Evolutionary conservation across 2,113 vertebrate species (phyloP).

Genomic region (Anser brachyrhynchus): DNA sequence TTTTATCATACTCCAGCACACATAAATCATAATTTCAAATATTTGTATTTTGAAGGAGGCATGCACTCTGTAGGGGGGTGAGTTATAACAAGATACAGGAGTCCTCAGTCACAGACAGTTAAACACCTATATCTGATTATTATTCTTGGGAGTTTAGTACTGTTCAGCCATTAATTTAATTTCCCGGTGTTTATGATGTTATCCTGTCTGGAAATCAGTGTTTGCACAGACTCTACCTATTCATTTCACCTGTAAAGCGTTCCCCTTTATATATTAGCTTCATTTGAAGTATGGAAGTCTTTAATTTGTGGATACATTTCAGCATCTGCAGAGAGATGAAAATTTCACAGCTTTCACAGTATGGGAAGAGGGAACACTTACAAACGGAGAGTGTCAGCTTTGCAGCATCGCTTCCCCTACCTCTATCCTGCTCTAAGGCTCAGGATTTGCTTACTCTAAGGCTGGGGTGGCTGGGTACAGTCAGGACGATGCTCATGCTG

Average conservation of each 20-base stretch:
- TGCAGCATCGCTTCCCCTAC: background rate
- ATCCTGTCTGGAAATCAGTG: slow-evolving; percentile 26
- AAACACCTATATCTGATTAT: slow-evolving; percentile 26
- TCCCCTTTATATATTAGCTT: background rate
- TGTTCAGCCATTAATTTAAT: slow-evolving; percentile 54
- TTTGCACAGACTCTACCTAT: slow-evolving; percentile 8
- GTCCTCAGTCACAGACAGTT: slow-evolving; percentile 47
- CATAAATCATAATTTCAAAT: slow-evolving; percentile 33
- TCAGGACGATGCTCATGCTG: background rate
- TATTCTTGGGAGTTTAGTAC: slow-evolving; percentile 25
- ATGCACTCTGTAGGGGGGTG: background rate
- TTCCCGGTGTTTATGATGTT: slow-evolving; percentile 42
- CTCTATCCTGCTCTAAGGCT: background rate
- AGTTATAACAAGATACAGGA: slow-evolving; percentile 6
- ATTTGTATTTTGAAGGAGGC: slow-evolving; percentile 35
- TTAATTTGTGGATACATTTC: slow-evolving; percentile 5
- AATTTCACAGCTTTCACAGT: background rate
- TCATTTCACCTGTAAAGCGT: slow-evolving; percentile 16
- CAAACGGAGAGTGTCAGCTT: background rate
- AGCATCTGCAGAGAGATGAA: background rate
- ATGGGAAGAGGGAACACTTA: background rate
- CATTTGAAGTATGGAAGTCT: background rate
- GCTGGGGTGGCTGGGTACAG: background rate
- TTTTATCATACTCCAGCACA: slow-evolving; percentile 8
- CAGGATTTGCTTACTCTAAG: background rate